phyloP scores from a whole-genome alignment of 1,140 invertebrate genomes.

The Paralvinella palmiformis region DNA sequence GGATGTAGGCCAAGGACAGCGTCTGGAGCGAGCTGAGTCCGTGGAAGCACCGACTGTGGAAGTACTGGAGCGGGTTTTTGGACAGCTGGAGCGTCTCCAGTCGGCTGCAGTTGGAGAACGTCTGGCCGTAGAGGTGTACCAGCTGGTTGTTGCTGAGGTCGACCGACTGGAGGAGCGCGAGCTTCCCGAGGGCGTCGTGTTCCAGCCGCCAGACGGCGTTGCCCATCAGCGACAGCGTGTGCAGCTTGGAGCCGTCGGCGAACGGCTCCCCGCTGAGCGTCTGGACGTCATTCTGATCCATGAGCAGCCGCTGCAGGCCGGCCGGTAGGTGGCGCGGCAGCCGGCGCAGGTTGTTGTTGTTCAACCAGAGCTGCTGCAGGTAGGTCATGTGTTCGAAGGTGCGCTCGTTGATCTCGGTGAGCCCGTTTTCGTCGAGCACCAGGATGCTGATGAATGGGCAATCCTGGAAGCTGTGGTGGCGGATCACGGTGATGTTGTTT shows the following conservation, averaged over 20 bases:
- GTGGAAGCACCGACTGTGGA: slow-evolving; percentile 62
- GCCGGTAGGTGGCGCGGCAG: slow-evolving; percentile 66
- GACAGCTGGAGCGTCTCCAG: slow-evolving; percentile 65
- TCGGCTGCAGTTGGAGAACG: slow-evolving; percentile 37
- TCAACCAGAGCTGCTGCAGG: slow-evolving; percentile 68
- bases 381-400: slow-evolving; percentile 77
- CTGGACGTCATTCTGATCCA: slow-evolving; percentile 63
- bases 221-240: slow-evolving; percentile 23
- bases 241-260: slow-evolving; percentile 23
- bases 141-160: slow-evolving; percentile 48
- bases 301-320: slow-evolving; percentile 57
- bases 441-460: slow-evolving; percentile 76
- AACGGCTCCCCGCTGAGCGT: slow-evolving; percentile 32
- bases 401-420: slow-evolving; percentile 73
- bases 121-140: slow-evolving; percentile 33
- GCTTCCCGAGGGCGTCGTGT: slow-evolving; percentile 22
- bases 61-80: slow-evolving; percentile 64
- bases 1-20: slow-evolving; percentile 64
- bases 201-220: slow-evolving; percentile 25
- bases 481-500: slow-evolving; percentile 67
- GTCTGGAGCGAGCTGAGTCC: slow-evolving; percentile 60
- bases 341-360: slow-evolving; percentile 62
- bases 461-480: slow-evolving; percentile 78
- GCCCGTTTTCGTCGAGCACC: slow-evolving; percentile 70
- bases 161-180: slow-evolving; percentile 50